Conservation (phyloP, 2,888 invertebrate genomes). For the Drosophila fulvimacula region DNA sequence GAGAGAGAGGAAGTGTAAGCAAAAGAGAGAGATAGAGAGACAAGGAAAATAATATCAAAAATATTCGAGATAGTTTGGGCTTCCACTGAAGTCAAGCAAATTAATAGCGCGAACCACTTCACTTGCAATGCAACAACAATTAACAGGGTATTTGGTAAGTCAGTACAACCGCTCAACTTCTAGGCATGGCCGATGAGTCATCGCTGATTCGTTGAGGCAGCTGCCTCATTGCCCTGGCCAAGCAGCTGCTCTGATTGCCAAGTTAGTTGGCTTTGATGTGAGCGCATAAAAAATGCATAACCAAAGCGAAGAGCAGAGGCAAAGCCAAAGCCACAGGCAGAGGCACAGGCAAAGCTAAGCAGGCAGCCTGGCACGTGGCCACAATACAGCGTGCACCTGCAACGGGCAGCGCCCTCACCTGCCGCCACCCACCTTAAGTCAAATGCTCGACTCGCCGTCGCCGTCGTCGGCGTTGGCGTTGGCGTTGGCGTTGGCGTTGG, state of each 20-base stretch:
- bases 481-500: constrained; percentile 19
- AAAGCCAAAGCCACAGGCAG: neutral
- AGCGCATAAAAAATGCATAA: constrained; percentile 62
- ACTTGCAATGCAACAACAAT: too few species aligned
- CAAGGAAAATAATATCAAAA: too few species aligned
- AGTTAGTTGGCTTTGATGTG: constrained; percentile 57
- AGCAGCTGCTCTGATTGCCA: constrained; percentile 49
- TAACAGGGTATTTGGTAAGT: constrained; percentile 4
- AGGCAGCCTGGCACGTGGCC: constrained; percentile 37
- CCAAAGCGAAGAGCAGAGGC: constrained; percentile 14
- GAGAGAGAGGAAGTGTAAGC: too few species aligned
- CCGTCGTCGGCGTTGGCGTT: too few species aligned
- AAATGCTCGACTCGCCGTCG: constrained; percentile 13
- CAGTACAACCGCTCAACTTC: neutral
- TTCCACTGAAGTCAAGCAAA: too few species aligned
- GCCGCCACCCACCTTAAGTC: constrained; percentile 2
- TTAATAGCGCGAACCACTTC: too few species aligned
- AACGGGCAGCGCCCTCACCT: neutral
- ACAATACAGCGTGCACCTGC: constrained; percentile 16
- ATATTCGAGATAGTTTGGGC: neutral
- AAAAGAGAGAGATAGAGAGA: too few species aligned
- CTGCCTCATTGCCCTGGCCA: constrained; percentile 43
- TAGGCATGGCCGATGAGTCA: constrained; percentile 27
- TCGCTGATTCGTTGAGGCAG: constrained; percentile 12
- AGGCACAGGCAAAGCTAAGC: neutral